A percentile compares a stretch with the other conserved stretches of the same genome.
phyloP scores from a whole-genome alignment of 2,888 invertebrate genomes.

The Marronus borbonicus region DNA sequence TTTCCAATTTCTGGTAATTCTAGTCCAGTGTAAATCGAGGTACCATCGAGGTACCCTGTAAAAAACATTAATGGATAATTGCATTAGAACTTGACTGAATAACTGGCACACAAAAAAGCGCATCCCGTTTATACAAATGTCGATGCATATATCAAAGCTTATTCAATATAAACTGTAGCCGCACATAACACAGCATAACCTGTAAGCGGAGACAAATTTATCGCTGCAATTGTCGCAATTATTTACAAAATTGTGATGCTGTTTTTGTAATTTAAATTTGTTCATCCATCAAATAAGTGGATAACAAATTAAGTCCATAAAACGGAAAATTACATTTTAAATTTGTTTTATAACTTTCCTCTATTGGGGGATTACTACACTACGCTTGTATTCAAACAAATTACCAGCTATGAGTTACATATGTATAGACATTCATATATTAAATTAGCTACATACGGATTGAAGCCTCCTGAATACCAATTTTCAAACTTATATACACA shows the following conservation, averaged over 20 bases:
- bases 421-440: too few species aligned
- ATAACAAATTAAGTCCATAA: slow-evolving; percentile 37
- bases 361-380: too few species aligned
- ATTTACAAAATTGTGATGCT: slow-evolving; percentile 29
- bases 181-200: neutral
- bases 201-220: slow-evolving; percentile 22
- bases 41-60: too few species aligned
- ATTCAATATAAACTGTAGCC: slow-evolving; percentile 6
- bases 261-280: slow-evolving; percentile 38
- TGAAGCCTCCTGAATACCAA: too few species aligned
- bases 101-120: neutral
- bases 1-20: too few species aligned
- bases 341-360: too few species aligned
- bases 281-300: slow-evolving; percentile 35
- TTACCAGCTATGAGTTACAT: too few species aligned
- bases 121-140: slow-evolving; percentile 1
- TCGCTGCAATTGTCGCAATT: slow-evolving; percentile 32
- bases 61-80: too few species aligned
- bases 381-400: too few species aligned
- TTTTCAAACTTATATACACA: too few species aligned
- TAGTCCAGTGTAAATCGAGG: too few species aligned
- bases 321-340: slow-evolving; percentile 31
- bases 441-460: too few species aligned
- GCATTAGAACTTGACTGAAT: slow-evolving; percentile 11
- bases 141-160: slow-evolving; percentile 19